Conservation (phyloP, 2,113 vertebrate species). For the Eonycteris spelaea region DNA sequence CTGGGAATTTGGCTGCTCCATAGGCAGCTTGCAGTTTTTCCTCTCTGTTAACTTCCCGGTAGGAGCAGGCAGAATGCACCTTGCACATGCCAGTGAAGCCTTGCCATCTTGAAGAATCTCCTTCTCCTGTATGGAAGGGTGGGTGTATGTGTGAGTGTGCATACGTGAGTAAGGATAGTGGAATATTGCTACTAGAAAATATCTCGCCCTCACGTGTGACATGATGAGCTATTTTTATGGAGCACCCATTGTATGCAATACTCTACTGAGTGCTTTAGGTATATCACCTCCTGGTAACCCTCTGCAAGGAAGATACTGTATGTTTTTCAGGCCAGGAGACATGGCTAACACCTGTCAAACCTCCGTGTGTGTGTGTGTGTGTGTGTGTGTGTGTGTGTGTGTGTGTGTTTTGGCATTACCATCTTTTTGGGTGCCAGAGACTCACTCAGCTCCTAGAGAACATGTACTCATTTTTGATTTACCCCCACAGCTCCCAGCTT, state of each 20-base stretch:
- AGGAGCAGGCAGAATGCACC: neutral
- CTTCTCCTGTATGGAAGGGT: neutral
- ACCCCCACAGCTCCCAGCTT: neutral
- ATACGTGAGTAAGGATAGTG: neutral
- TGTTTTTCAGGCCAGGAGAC: neutral
- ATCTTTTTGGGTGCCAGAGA: neutral
- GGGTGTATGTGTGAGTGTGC: neutral
- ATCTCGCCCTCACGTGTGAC: neutral
- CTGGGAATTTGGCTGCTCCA: neutral
- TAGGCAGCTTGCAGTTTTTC: conserved; percentile 24
- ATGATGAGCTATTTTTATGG: neutral
- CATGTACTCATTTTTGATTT: neutral
- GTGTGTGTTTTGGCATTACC: neutral
- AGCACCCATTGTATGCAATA: neutral
- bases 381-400: neutral
- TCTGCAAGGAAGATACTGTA: neutral
- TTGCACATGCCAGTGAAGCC: neutral
- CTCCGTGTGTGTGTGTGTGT: neutral
- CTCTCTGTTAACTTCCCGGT: conserved; percentile 32
- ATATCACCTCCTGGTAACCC: neutral
- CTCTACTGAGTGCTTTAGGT: neutral
- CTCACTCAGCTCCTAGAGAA: neutral
- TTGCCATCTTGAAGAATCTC: neutral
- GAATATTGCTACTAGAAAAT: neutral
- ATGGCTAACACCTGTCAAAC: neutral